Evolutionary conservation across 2,888 invertebrate species (phyloP).

Genomic region (Drosophila atripex): DNA sequence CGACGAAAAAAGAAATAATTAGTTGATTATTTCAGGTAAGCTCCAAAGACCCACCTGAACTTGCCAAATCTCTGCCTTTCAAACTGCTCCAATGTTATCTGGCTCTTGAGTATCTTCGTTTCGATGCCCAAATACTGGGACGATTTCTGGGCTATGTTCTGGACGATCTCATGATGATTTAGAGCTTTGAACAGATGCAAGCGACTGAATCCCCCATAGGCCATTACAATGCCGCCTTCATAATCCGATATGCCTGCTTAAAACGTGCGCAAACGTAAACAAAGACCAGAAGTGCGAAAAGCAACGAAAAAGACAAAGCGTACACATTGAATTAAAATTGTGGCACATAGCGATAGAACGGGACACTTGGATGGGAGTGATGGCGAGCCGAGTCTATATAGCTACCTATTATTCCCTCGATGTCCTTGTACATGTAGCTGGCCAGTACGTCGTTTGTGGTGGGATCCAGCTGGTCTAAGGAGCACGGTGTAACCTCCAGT

Average conservation of each 20-base stretch:
- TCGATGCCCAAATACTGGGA: constrained; percentile 91
- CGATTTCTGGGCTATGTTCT: constrained; percentile 93
- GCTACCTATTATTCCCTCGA: constrained; percentile 89
- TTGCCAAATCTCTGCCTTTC: constrained; percentile 95
- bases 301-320: constrained; percentile 48
- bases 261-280: constrained; percentile 77
- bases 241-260: constrained; percentile 91
- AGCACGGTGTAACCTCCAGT: constrained; percentile 95
- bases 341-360: constrained; percentile 30
- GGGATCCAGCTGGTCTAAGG: constrained; percentile 95
- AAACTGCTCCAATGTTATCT: constrained; percentile 94
- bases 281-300: constrained; percentile 49
- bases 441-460: constrained; percentile 92
- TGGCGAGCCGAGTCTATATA: constrained; percentile 51
- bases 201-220: constrained; percentile 95
- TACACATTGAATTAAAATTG: constrained; percentile 56
- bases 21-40: rapidly evolving
- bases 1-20: constrained; percentile 81
- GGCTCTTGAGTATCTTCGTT: constrained; percentile 92
- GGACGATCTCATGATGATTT: constrained; percentile 93
- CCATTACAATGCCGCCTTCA: constrained; percentile 96
- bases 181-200: constrained; percentile 95
- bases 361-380: constrained; percentile 16
- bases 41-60: constrained; percentile 87
- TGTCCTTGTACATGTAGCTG: constrained; percentile 93